Evolutionary conservation across 1,140 invertebrate species (phyloP).

Genomic region (Drosophila yakuba): DNA sequence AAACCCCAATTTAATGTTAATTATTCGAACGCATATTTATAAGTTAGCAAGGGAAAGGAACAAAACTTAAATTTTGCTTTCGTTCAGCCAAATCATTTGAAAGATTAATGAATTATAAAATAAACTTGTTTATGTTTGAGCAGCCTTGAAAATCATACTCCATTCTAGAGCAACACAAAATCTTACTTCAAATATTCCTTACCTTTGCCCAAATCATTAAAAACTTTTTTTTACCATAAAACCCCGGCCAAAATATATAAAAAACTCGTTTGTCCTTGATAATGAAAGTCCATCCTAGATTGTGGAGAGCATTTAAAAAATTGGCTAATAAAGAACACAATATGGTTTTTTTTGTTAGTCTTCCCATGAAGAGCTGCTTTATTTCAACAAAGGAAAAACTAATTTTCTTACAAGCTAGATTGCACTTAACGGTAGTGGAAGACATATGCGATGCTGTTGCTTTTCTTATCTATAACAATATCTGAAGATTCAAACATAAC

Average conservation of each 20-base stretch:
- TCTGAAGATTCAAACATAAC: slow-evolving; percentile 22
- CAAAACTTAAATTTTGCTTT: no score
- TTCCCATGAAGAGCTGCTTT: slow-evolving; percentile 46
- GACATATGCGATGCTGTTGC: slow-evolving; percentile 56
- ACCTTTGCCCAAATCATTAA: neutral
- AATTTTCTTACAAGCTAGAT: slow-evolving; percentile 37
- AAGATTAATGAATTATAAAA: neutral
- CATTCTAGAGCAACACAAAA: neutral
- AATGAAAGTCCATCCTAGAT: neutral
- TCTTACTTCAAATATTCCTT: no score
- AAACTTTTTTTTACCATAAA: no score
- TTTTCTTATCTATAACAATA: slow-evolving; percentile 26
- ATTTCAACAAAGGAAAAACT: slow-evolving; percentile 48
- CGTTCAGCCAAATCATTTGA: neutral
- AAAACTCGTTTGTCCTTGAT: neutral
- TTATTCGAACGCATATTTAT: no score
- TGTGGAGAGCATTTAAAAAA: neutral
- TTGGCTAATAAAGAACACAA: neutral
- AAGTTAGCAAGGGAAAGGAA: no score
- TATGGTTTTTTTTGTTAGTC: slow-evolving; percentile 24
- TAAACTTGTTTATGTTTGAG: neutral
- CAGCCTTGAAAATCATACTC: neutral
- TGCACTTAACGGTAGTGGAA: slow-evolving; percentile 50
- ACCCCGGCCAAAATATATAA: neutral
- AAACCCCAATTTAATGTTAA: no score